Base-by-base conservation (phyloP, 2,888 invertebrate species). In the Mechanitis mazaeus region DNA sequence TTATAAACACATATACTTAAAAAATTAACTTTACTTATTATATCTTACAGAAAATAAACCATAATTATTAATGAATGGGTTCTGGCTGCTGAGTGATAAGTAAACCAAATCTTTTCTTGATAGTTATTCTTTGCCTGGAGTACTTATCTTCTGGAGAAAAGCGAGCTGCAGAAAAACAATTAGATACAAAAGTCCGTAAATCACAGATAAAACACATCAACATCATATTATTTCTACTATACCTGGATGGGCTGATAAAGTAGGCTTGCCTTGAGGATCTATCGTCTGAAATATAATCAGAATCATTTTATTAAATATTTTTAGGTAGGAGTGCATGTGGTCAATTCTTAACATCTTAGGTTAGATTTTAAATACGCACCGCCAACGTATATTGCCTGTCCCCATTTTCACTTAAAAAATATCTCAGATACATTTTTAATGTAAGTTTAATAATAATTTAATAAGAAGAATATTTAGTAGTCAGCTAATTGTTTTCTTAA, bases 131-230 rank as follows among this genome's bases (percentile, higher is more conserved):
- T 73, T 98, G 95, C 68, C 95, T 92, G 1, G 97, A 98, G 83
- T 95, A 97, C 82, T 96, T 96, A 81, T 98, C 98, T 83, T 98
- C 97, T 0, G 98, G 98, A 1, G 98, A 97, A 83, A 98, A 98
- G 55, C 97, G 94, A 63, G 98, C 98, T 94, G 84, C 92, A 56
- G 20, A 46, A 58, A 38, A 31, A 50, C 47, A 38, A 11, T 9
- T n/a, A 33, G 9, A 4, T 9, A 58, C n/a, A 11, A 3, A 53
- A 11, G 3, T 28, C 31, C 31, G 33, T 47, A 6, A 3, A 3
- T 42, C 42, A 54, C 12, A 54, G 5, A n/a, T 20, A 38, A 1
- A 56, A 33, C 20, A 31, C 33, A 59, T 5, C 9, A 46, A 3
- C 1, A 6, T 45, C 11, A 33, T 58, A 11, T 42, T 28, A 38